Evolutionary conservation across 1,140 invertebrate species (phyloP), one percentile per base, ranked within the genome.

Genomic region (Drosophila elegans): DNA sequence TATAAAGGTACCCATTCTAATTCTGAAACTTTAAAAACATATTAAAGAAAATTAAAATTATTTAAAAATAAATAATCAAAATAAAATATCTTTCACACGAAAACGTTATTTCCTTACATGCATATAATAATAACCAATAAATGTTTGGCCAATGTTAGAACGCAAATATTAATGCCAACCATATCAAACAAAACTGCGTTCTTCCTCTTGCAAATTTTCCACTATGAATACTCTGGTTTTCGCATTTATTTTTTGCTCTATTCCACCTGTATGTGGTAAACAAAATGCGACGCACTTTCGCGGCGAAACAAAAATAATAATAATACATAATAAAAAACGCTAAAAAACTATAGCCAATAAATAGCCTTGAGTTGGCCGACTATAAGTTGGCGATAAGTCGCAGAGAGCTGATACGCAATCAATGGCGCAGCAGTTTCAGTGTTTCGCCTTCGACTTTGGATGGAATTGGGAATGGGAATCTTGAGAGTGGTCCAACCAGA

Each of bases 271-370:
- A 34, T 39, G 29, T 27, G 34, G 56, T 64, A 77, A 66, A 77
- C 61, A 68, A 74, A 73, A 67, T 84, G 67, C 82, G 81, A 66
- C 81, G 82, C 74, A 74, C 81, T 85, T 85, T 80, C 69, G 45
- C 12, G 12, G 42, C 62, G 59, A 56, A 84, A 29, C 29, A 66
- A 56, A 13, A 62, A 53, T 49, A 59, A 56, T 49, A 75, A 53
- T 48, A 75, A 76, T 66, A 56, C 36, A 57, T n/a, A 49, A 67
- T 64, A 64, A 53, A 68, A 49, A 62, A 42, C 16, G 16, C n/a
- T 13, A 36, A 36, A 12, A 56, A 73, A 75, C 73, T 76, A 75
- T 76, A 67, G 61, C 53, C 61, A 59, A 34, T 67, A 77, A 59
- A 34, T 67, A 77, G 78, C 81, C 81, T 80, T 80, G 67, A 81